phyloP scores from a whole-genome alignment of 2,888 invertebrate species.

The Gibbula magus region DNA sequence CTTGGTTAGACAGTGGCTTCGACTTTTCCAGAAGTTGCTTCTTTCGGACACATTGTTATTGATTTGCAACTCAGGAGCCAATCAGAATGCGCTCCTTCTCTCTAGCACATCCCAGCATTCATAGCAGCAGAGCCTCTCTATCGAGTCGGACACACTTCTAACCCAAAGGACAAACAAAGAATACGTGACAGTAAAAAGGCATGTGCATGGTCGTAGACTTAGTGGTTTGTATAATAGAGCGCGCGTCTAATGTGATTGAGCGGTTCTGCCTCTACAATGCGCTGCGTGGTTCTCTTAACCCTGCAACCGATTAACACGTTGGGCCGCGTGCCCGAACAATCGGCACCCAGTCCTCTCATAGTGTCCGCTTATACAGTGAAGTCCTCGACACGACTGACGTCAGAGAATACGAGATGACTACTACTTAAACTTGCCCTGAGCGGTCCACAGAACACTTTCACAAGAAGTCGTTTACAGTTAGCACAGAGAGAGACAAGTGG shows the following conservation, averaged over 20 bases:
- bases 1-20: not conserved
- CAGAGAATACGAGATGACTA: not conserved
- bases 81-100: not conserved
- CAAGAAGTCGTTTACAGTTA: constrained; percentile 1
- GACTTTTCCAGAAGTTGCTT: not conserved
- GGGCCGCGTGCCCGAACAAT: not conserved
- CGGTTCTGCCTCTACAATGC: not conserved
- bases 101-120: not conserved
- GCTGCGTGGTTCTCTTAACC: not conserved
- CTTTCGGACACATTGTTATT: not conserved
- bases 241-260: constrained; percentile 1
- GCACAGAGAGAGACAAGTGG: not conserved
- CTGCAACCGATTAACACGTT: not conserved
- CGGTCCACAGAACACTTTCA: not conserved
- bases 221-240: not conserved
- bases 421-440: not conserved
- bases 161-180: not conserved
- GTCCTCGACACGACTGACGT: not conserved
- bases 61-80: not conserved
- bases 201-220: not conserved
- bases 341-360: not conserved
- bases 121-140: not conserved
- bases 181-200: not conserved
- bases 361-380: not conserved
- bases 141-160: not conserved